Base-by-base conservation (phyloP, 1,140 invertebrate genomes). In the Neelides sp. region DNA sequence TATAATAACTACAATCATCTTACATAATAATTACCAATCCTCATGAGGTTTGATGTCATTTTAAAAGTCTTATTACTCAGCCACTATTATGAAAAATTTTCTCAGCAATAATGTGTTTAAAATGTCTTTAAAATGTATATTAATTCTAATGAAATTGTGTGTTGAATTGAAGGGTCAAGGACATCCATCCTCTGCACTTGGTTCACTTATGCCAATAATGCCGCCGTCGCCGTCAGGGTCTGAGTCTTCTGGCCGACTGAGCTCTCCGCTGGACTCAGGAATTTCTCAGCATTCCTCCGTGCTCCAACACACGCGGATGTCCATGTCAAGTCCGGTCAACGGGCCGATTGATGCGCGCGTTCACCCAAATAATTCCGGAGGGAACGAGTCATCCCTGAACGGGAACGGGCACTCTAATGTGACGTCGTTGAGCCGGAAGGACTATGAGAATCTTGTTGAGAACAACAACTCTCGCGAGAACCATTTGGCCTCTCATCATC, bases 181-280 rank as follows among this genome's bases (percentile, higher is more conserved):
- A 28, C n/a, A 26, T 27, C 30, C 39, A 41, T 32, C 50, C 34
- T n/a, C 43, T n/a, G 52, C 51, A 15, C 20, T 26, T 57, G 50
- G 50, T 35, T 54, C 53, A 26, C 32, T 59, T n/a, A 48, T 61
- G 12, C 59, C 59, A 37, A n/a, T n/a, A n/a, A 61, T 61, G 58
- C 55, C 59, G 41, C 44, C 55, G 17, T 61, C 59, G 24, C 59
- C 59, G 13, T 61, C 59, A 3, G 59, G 59, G 10, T 61, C 59
- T 7, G 59, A 61, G 30, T 57, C 55, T 26, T 61, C 59, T 4
- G 59, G 59, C n/a, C 52, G 59, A 39, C 52, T 61, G 19, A 61
- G 59, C 28, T 61, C 59, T 7, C 59, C 59, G 15, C 35, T 61
- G 27, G 59, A 61, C 15, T 50, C 52, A 12, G 52, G 48, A n/a